A percentile compares a stretch with the other conserved stretches of the same genome.
phyloP scores from a whole-genome alignment of 2,113 vertebrate species.

The Xenopus laevis region DNA sequence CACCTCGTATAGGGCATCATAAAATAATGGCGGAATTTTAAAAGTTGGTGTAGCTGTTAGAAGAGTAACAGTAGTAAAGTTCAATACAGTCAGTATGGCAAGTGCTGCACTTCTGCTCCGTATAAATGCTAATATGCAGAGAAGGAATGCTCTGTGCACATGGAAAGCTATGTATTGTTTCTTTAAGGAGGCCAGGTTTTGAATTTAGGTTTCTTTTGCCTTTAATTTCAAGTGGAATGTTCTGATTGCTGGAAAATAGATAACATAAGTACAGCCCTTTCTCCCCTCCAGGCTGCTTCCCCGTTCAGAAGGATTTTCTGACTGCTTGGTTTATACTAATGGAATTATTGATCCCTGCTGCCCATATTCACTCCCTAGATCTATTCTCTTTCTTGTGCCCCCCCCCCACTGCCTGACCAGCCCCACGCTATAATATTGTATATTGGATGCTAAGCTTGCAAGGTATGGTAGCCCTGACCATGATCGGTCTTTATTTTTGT shows the following conservation, averaged over 20 bases:
- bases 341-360: conserved; percentile 29
- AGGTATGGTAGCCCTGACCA: neutral
- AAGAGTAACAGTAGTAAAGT: too few relatives aligned
- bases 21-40: too few relatives aligned
- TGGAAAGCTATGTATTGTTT: too few relatives aligned
- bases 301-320: neutral
- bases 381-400: neutral
- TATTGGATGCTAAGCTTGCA: neutral
- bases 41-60: too few relatives aligned
- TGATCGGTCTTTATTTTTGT: neutral
- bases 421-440: neutral
- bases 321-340: conserved; percentile 22
- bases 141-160: too few relatives aligned
- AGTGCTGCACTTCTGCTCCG: too few relatives aligned
- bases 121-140: too few relatives aligned
- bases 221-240: conserved; percentile 15
- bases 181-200: too few relatives aligned
- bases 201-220: too few relatives aligned
- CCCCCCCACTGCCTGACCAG: neutral
- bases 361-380: neutral
- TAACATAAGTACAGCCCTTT: conserved; percentile 23
- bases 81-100: too few relatives aligned
- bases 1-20: too few relatives aligned
- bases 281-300: conserved; percentile 14
- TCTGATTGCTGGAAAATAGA: conserved; percentile 26